These are phyloP conservation scores for Drosophila santomea DNA, from an alignment of 1,140 invertebrate genomes.

Conservation along the genomic window DNA sequence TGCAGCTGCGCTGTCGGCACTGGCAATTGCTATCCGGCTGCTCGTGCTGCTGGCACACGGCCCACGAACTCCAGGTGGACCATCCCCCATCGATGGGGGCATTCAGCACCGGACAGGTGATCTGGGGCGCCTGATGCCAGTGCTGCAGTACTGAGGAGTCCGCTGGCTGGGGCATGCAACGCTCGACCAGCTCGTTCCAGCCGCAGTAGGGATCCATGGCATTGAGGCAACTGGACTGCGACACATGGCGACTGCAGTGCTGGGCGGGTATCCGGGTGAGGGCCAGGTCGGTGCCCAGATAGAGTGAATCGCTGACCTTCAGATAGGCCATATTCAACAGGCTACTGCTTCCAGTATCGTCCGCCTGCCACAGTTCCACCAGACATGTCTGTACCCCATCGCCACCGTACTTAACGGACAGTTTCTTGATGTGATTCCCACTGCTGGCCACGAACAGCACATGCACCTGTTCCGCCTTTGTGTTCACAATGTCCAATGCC, in stretches of 20 bases:
- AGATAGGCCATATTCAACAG: conserved; percentile 90
- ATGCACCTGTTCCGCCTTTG: conserved; percentile 88
- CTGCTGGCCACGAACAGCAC: conserved; percentile 93
- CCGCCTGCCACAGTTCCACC: conserved; percentile 93
- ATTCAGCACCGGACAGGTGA: conserved; percentile 88
- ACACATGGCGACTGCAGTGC: conserved; percentile 91
- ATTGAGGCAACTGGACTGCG: conserved; percentile 90
- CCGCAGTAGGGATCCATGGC: conserved; percentile 97
- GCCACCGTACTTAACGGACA: conserved; percentile 90
- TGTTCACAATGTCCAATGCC: conserved; percentile 90
- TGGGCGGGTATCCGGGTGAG: conserved; percentile 91
- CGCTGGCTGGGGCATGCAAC: conserved; percentile 89
- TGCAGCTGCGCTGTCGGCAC: conserved; percentile 91
- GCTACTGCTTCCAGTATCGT: conserved; percentile 84
- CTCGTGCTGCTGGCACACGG: conserved; percentile 87
- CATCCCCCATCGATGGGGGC: conserved; percentile 91
- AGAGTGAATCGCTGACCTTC: conserved; percentile 92
- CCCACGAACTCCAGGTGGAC: conserved; percentile 90
- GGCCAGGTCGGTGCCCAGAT: conserved; percentile 90
- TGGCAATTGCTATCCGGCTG: conserved; percentile 87
- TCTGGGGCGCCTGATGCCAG: conserved; percentile 90
- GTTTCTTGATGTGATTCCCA: conserved; percentile 91
- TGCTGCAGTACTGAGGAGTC: conserved; percentile 87
- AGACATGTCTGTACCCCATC: conserved; percentile 91
- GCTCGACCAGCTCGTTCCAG: conserved; percentile 91